These are phyloP conservation scores for Takifugu bimaculatus DNA, from an alignment of 2,113 vertebrate species.

Conservation along the genomic window DNA sequence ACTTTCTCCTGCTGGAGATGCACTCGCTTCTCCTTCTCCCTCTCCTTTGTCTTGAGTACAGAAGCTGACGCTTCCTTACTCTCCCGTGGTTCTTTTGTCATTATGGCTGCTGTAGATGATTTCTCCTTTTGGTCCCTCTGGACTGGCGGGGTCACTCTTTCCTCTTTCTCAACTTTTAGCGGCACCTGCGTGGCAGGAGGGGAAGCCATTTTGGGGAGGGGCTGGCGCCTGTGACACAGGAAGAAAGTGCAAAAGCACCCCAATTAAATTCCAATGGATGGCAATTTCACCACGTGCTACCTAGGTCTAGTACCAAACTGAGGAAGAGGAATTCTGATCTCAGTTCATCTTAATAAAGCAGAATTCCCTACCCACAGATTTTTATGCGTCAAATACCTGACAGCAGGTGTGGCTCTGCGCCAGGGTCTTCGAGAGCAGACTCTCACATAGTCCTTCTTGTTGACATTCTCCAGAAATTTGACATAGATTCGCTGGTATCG, in stretches of 20 bases:
- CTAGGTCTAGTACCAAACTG: too few relatives aligned
- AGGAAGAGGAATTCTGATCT: too few relatives aligned
- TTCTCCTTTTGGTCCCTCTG: slow-evolving; percentile 65
- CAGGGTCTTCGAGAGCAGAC: slow-evolving; percentile 88
- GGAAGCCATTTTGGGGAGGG: slow-evolving; percentile 65
- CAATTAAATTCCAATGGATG: too few relatives aligned
- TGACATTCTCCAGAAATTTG: slow-evolving; percentile 91
- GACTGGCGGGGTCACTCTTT: slow-evolving; percentile 53
- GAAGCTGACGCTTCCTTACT: slow-evolving; percentile 49
- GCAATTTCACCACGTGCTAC: too few relatives aligned
- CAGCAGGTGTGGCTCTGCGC: slow-evolving; percentile 80
- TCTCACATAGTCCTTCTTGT: slow-evolving; percentile 91
- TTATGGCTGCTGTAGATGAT: slow-evolving; percentile 39
- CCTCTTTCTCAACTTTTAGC: slow-evolving; percentile 61
- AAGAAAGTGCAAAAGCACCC: not conserved
- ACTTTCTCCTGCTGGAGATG: slow-evolving; percentile 56
- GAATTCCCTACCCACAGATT: not conserved
- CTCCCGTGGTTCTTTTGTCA: slow-evolving; percentile 59
- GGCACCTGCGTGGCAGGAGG: slow-evolving; percentile 60
- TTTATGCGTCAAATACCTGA: slow-evolving; percentile 66
- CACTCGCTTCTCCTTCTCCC: slow-evolving; percentile 60
- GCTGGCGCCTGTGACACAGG: slow-evolving; percentile 60
- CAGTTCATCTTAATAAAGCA: too few relatives aligned
- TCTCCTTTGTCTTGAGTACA: slow-evolving; percentile 57
- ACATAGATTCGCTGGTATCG: slow-evolving; percentile 90